These are phyloP conservation scores for Lasioglossum albipes DNA, from an alignment of 1,140 invertebrate species.

Conservation along the genomic window DNA sequence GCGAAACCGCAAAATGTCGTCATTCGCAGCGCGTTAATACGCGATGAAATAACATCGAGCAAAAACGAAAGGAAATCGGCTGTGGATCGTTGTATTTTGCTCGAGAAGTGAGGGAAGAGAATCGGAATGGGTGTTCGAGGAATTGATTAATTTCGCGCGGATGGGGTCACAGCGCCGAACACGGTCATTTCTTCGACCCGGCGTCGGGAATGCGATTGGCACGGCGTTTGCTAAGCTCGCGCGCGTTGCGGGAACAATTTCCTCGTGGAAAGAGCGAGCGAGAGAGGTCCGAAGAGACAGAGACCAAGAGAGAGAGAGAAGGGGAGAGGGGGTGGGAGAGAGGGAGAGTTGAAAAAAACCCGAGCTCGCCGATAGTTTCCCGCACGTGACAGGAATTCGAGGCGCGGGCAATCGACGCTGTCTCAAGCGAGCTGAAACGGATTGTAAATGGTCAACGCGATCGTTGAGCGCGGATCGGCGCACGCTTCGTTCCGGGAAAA, in stretches of 20 bases:
- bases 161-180: conserved; percentile 7
- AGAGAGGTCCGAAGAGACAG: neutral
- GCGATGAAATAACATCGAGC: too few relatives aligned
- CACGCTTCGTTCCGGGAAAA: conserved; percentile 6
- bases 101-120: neutral
- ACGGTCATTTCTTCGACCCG: conserved; percentile 29
- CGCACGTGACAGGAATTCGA: conserved; percentile 72
- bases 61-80: too few relatives aligned
- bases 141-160: conserved; percentile 28
- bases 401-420: conserved; percentile 30
- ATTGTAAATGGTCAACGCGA: neutral
- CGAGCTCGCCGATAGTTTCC: conserved; percentile 63
- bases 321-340: neutral
- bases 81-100: neutral
- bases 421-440: conserved; percentile 14
- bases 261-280: conserved; percentile 17
- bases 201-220: conserved; percentile 60
- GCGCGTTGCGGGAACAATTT: conserved; percentile 59
- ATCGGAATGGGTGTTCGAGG: neutral
- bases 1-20: too few relatives aligned
- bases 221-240: conserved; percentile 56
- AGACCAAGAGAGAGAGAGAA: neutral
- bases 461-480: conserved; percentile 9
- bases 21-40: too few relatives aligned
- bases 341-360: conserved; percentile 52